Evolutionary conservation across 2,797 vertebrate genomes (phyloP).

Genomic region (Siniperca undulata): DNA sequence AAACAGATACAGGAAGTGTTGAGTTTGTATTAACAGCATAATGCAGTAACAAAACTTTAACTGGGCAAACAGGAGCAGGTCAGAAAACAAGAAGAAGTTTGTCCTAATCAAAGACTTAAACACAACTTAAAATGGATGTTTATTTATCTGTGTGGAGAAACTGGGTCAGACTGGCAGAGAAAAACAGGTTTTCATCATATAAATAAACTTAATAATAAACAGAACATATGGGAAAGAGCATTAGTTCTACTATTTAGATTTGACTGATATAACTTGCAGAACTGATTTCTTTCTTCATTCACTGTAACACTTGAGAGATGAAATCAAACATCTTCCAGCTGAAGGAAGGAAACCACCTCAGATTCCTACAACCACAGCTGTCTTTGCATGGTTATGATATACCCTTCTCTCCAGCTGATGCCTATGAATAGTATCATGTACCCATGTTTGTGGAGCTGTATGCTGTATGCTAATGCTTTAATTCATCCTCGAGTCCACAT

Average conservation of each 20-base stretch:
- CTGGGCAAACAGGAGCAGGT: no score
- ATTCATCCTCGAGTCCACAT: slow-evolving; percentile 36
- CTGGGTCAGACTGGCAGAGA: neutral
- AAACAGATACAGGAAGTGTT: no score
- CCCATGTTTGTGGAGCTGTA: slow-evolving; percentile 31
- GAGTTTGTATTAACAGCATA: no score
- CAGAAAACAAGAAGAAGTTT: neutral
- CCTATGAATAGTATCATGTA: slow-evolving; percentile 28
- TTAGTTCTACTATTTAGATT: neutral
- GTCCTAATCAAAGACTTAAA: slow-evolving; percentile 7
- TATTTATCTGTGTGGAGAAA: slow-evolving; percentile 17
- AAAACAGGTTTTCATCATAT: neutral
- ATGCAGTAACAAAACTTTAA: no score
- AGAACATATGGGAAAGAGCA: slow-evolving; percentile 13
- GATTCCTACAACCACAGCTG: slow-evolving; percentile 4
- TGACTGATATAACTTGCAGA: neutral
- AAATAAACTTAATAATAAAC: slow-evolving; percentile 17
- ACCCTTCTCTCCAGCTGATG: slow-evolving; percentile 4
- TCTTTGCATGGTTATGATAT: slow-evolving; percentile 14
- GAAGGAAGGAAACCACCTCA: neutral
- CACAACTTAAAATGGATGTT: neutral
- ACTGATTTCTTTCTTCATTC: neutral
- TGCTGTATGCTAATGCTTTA: slow-evolving; percentile 52
- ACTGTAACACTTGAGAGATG: neutral
- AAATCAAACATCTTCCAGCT: neutral